Percentiles rank a stretch among this genome's conserved stretches.
Evolutionary conservation across 2,113 vertebrate species (phyloP).

Genomic region (Engystomops pustulosus): DNA sequence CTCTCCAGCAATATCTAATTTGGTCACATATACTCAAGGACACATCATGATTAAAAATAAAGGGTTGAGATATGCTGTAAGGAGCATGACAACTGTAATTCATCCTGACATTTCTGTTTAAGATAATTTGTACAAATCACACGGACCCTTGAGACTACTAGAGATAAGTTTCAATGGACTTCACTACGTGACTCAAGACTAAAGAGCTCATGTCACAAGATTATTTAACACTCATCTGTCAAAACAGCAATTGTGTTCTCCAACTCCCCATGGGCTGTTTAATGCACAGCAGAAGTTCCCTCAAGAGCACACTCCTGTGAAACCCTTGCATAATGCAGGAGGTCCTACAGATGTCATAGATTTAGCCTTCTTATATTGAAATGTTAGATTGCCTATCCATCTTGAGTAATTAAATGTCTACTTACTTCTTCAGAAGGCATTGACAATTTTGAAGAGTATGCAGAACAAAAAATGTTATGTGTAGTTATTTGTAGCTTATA

Average conservation of each 20-base stretch:
- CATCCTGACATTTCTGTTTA: constrained; percentile 12
- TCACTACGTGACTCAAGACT: constrained; percentile 6
- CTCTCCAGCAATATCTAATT: not conserved
- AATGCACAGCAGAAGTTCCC: constrained; percentile 43
- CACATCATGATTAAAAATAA: constrained; percentile 24
- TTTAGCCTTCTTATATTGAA: constrained; percentile 39
- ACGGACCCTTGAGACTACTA: not conserved
- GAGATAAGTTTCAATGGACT: constrained; percentile 12
- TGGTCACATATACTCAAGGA: constrained; percentile 19
- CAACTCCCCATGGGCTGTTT: constrained; percentile 33
- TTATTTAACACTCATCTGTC: constrained; percentile 45
- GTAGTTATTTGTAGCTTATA: too few relatives aligned
- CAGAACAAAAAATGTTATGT: too few relatives aligned
- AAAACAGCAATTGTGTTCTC: constrained; percentile 37
- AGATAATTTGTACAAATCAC: constrained; percentile 28
- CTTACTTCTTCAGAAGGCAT: constrained; percentile 11
- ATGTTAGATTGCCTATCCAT: constrained; percentile 47
- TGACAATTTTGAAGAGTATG: too few relatives aligned
- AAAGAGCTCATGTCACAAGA: constrained; percentile 24
- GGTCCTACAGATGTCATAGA: constrained; percentile 22
- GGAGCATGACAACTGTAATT: constrained; percentile 32
- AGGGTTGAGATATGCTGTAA: not conserved
- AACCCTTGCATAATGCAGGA: constrained; percentile 55
- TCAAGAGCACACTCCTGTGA: constrained; percentile 29
- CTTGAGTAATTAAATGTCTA: constrained; percentile 48